Conservation (phyloP, 1,140 invertebrate genomes). For the Hycleus phaleratus region DNA sequence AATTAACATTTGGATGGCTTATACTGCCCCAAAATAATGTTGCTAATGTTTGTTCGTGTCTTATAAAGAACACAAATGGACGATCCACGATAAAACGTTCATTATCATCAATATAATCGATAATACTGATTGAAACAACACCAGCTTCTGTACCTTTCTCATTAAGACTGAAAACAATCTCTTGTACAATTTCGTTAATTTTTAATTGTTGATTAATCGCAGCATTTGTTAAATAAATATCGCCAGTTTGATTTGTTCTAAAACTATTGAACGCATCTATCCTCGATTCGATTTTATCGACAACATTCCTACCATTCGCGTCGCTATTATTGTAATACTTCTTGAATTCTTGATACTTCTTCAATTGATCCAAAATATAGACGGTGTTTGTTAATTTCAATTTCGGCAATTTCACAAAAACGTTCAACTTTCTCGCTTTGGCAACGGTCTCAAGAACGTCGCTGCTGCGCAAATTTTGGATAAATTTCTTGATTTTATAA, state of each 20-base stretch:
- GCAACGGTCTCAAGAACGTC: conserved; percentile 19
- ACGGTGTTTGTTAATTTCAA: conserved; percentile 23
- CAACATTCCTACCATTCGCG: conserved; percentile 1
- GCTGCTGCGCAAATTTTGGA: conserved; percentile 5
- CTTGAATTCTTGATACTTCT: conserved; percentile 24
- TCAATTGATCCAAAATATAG: conserved; percentile 26
- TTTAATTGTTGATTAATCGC: conserved; percentile 14
- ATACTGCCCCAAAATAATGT: conserved; percentile 58
- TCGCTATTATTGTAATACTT: neutral
- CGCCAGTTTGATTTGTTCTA: conserved; percentile 1
- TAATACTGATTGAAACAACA: conserved; percentile 53
- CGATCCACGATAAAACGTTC: conserved; percentile 45
- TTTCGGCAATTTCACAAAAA: conserved; percentile 29
- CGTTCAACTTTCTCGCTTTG: conserved; percentile 15
- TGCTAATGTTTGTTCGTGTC: conserved; percentile 49
- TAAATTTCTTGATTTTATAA: conserved; percentile 27
- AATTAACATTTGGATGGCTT: neutral
- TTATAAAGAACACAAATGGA: conserved; percentile 65
- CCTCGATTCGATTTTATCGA: conserved; percentile 20
- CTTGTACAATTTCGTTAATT: conserved; percentile 28
- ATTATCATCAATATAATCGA: conserved; percentile 35
- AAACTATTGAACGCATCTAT: conserved; percentile 22
- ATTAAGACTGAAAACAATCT: conserved; percentile 47
- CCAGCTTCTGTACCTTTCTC: conserved; percentile 64
- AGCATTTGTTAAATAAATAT: conserved; percentile 18